Conservation (phyloP, 2,888 invertebrate species). For the Empis stercorea region DNA sequence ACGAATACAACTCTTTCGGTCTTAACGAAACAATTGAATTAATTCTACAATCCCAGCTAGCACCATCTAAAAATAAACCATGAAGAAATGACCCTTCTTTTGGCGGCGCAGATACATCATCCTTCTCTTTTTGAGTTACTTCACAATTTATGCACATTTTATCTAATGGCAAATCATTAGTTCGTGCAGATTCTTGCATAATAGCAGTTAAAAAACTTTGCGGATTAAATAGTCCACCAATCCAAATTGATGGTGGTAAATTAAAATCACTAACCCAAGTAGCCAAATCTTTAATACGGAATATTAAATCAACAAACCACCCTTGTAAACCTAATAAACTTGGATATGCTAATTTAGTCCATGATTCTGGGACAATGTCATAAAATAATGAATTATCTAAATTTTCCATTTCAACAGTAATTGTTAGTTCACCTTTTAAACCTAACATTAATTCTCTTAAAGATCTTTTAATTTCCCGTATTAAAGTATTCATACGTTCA, state of each 20-base stretch:
- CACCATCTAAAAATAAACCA: constrained; percentile 87
- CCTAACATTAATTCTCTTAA: constrained; percentile 79
- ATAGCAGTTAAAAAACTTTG: constrained; percentile 95
- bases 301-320: constrained; percentile 79
- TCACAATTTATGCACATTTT: constrained; percentile 93
- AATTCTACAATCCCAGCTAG: constrained; percentile 74
- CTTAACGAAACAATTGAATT: constrained; percentile 76
- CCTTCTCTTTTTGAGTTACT: constrained; percentile 79
- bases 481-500: constrained; percentile 85
- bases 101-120: constrained; percentile 67
- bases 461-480: constrained; percentile 68
- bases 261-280: constrained; percentile 72
- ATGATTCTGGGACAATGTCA: constrained; percentile 72
- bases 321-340: constrained; percentile 68
- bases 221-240: constrained; percentile 93
- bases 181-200: constrained; percentile 93
- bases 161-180: constrained; percentile 91
- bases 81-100: constrained; percentile 86
- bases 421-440: constrained; percentile 86
- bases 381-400: constrained; percentile 74
- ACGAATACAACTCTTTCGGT: constrained; percentile 79
- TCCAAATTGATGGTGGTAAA: constrained; percentile 82
- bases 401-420: constrained; percentile 88
- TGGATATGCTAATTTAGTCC: constrained; percentile 82
- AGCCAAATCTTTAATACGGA: constrained; percentile 68